Evolutionary conservation across 1,140 invertebrate species (phyloP), one percentile per base, ranked within the genome.

Genomic region (Atta cephalotes): DNA sequence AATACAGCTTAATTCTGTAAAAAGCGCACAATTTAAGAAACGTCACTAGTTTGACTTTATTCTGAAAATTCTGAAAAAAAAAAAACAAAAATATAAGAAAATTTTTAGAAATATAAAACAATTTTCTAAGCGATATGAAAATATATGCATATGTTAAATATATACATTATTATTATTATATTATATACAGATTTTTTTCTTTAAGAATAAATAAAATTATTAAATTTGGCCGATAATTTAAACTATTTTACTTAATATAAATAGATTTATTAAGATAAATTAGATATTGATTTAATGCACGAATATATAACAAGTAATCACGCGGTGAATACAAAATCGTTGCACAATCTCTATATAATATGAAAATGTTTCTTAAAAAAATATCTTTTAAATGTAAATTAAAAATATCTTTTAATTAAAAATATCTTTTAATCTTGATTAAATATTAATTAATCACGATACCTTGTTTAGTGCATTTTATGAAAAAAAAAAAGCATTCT

Each of bases 281-380:
- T 80, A 80, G 35, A 39, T 18, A 28, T 28, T 53, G 49, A 79
- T 68, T 80, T 53, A 39, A 68, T 68, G n/a, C 51, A 25, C 12
- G 14, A n/a, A 2, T n/a, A 80, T 28, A 39, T 45, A 81, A 31
- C 0, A 45, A 45, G 39, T 45, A 45, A 1, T 49, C 39, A 49
- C 35, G 5, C 12, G 4, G 45, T 77, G 14, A 14, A 65, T 62
- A 78, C 5, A 66, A 79, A 58, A 31, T 56, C 14, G 31, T 25
- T 58, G 14, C 14, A 3, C 18, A 1, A 18, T 21, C 12, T 21
- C 12, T 14, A 28, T 71, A 3, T 9, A 25, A 51, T 51, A 51
- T 14, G 21, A 58, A 81, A 71, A 81, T 3, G n/a, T 31, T 18
- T 58, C 2, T 10, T 14, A 45, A 45, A 21, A 58, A 71, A 45